These are phyloP conservation scores for Phaetusa simplex DNA, from an alignment of 2,113 vertebrate species.

Conservation along the genomic window DNA sequence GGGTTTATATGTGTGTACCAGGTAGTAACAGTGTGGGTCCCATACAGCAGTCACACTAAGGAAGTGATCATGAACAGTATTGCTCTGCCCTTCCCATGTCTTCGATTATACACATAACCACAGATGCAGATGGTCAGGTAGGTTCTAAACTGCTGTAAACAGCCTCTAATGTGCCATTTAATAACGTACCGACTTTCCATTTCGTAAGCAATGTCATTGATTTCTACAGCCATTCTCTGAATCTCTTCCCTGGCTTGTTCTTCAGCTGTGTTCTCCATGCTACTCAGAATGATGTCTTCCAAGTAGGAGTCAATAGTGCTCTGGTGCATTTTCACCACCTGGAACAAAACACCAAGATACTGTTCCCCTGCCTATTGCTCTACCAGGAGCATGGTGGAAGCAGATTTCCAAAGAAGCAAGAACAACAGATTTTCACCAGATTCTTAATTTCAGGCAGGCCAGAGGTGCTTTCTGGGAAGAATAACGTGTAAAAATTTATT, in stretches of 20 bases:
- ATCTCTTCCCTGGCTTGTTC: slow-evolving; percentile 89
- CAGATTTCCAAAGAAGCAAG: not conserved
- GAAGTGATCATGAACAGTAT: not conserved
- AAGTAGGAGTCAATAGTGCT: slow-evolving; percentile 89
- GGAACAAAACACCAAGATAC: not conserved
- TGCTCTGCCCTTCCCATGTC: not conserved
- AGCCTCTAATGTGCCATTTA: not conserved
- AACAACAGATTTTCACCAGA: not conserved
- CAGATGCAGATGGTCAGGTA: not conserved
- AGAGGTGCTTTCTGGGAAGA: not conserved
- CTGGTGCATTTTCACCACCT: slow-evolving; percentile 90
- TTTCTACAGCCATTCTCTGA: slow-evolving; percentile 79
- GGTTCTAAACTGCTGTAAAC: not conserved
- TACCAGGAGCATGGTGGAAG: not conserved
- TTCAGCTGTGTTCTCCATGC: slow-evolving; percentile 78
- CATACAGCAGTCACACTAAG: not conserved
- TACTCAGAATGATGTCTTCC: slow-evolving; percentile 85
- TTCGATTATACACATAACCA: not conserved
- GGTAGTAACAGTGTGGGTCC: not conserved
- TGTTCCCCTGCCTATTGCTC: not conserved
- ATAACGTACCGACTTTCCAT: slow-evolving; percentile 82
- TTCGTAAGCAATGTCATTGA: slow-evolving; percentile 86
- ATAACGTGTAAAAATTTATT: not conserved
- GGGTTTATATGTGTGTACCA: not conserved
- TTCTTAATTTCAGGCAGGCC: not conserved